These are phyloP conservation scores for cattle (Bos taurus) DNA, from an alignment of 2,113 vertebrate genomes.

Conservation along the genomic window ARS-UCD2.0 NC_037336.1:102799001-102799500, in stretches of 20 bases:
- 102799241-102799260: constrained; percentile 43
- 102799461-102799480: accelerated
- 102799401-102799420: background rate
- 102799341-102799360: background rate
- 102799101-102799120: accelerated
- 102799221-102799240: background rate
- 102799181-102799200: constrained; percentile 25
- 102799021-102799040: accelerated
- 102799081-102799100: no score
- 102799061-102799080: background rate
- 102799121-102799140: background rate
- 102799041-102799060: accelerated
- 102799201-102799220: background rate
- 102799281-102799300: accelerated
- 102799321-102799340: no score
- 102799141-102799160: background rate
- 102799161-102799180: background rate
- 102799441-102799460: background rate
- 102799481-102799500: background rate
- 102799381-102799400: background rate
- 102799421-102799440: background rate
- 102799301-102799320: background rate
- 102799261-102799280: accelerated
- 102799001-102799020: no score
- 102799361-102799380: background rate